Evolutionary conservation across 1,140 invertebrate species (phyloP).

Genomic region (Plutomurus gul): DNA sequence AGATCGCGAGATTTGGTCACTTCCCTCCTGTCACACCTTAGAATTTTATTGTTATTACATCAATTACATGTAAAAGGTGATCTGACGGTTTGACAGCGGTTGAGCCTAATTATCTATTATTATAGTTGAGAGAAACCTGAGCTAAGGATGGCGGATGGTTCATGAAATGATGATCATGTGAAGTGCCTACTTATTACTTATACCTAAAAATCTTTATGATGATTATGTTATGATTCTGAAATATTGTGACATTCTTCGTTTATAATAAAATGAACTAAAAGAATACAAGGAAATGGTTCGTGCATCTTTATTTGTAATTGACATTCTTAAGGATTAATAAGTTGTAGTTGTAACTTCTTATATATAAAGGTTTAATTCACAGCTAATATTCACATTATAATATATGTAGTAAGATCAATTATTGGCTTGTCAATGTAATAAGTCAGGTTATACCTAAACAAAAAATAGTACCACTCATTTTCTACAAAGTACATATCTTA

Average conservation of each 20-base stretch:
- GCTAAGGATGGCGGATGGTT: not conserved
- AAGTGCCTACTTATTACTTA: conserved; percentile 29
- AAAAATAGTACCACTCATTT: too few species aligned
- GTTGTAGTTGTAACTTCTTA: too few species aligned
- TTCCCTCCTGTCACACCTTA: too few species aligned
- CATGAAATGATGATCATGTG: not conserved
- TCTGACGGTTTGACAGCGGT: conserved; percentile 2
- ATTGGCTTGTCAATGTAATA: too few species aligned
- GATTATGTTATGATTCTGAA: conserved; percentile 16
- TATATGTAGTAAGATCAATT: too few species aligned
- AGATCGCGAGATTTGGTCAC: too few species aligned
- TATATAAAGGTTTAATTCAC: too few species aligned
- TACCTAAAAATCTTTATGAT: conserved; percentile 15
- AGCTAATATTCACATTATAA: too few species aligned
- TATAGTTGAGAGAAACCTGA: not conserved
- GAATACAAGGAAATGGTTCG: not conserved
- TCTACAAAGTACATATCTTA: too few species aligned
- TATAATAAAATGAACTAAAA: not conserved
- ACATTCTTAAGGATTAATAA: too few species aligned
- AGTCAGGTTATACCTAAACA: too few species aligned
- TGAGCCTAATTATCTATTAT: not conserved
- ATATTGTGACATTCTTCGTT: conserved; percentile 26
- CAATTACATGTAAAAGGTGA: not conserved
- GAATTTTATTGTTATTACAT: too few species aligned
- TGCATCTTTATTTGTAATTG: not conserved